A percentile compares a stretch with the other conserved stretches of the same genome.
phyloP scores from a whole-genome alignment of 2,113 vertebrate species.

The Hypanus sabinus region DNA sequence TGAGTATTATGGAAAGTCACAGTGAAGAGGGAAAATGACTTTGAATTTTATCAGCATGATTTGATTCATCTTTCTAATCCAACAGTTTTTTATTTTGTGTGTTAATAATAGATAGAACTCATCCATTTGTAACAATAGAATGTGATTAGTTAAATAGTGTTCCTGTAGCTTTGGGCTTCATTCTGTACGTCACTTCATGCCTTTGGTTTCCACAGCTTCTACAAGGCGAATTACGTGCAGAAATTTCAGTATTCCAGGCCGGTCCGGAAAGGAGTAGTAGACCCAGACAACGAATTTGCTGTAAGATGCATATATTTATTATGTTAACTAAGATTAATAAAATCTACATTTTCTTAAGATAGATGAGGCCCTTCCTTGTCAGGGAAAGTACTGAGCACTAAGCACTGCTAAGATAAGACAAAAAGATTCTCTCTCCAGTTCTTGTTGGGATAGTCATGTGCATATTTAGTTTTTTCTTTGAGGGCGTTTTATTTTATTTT shows the following conservation, averaged over 20 bases:
- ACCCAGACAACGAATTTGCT: slow-evolving; percentile 93
- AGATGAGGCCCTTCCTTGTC: neutral
- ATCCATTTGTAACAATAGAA: neutral
- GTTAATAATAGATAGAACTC: neutral
- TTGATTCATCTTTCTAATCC: no score
- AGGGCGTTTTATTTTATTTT: neutral
- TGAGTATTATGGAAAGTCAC: no score
- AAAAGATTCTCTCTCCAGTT: neutral
- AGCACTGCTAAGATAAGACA: neutral
- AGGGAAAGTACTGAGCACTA: neutral
- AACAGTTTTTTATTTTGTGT: no score
- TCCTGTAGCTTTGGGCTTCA: neutral
- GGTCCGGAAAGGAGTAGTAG: slow-evolving; percentile 79
- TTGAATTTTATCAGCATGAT: no score
- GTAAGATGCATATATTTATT: slow-evolving; percentile 62
- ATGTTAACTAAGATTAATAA: neutral
- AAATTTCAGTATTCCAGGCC: slow-evolving; percentile 90
- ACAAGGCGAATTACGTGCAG: slow-evolving; percentile 94
- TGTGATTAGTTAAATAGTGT: neutral
- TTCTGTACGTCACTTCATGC: slow-evolving; percentile 39
- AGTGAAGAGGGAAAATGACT: no score
- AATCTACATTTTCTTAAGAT: neutral
- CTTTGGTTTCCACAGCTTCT: slow-evolving; percentile 71
- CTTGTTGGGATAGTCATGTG: neutral
- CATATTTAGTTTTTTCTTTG: neutral